phyloP scores from a whole-genome alignment of 2,113 vertebrate species.

The Notiomystis cincta region DNA sequence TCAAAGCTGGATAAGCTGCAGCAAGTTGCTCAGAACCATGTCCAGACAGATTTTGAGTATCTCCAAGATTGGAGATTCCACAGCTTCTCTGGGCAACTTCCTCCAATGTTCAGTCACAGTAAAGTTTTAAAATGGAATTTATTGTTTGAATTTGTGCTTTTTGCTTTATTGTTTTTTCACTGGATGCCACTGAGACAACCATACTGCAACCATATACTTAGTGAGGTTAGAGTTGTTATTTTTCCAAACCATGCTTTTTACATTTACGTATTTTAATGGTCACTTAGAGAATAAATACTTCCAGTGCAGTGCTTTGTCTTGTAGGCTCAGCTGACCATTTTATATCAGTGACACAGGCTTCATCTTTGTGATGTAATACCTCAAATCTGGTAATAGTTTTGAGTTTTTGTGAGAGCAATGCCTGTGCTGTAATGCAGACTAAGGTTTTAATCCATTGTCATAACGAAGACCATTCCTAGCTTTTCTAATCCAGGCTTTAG shows the following conservation, averaged over 20 bases:
- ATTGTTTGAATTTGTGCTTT: not conserved
- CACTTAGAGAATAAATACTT: not conserved
- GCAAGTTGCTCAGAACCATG: not conserved
- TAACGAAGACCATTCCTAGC: not conserved
- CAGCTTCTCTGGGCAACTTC: not conserved
- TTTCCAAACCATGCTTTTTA: not conserved
- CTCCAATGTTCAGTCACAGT: not conserved
- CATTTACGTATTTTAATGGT: not conserved
- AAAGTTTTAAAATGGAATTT: not conserved
- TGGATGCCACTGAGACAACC: not conserved
- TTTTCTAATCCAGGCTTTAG: not conserved
- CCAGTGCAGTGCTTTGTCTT: not conserved
- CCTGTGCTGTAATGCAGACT: not conserved
- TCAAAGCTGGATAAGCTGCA: not conserved
- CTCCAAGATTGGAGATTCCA: not conserved
- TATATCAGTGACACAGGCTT: not conserved
- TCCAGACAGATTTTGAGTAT: not conserved
- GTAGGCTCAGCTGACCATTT: not conserved
- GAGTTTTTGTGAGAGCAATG: not conserved
- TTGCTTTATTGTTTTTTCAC: not conserved
- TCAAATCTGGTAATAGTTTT: not conserved
- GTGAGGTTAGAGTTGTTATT: not conserved
- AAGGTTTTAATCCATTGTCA: not conserved
- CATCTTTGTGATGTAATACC: not conserved
- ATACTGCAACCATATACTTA: not conserved